These are phyloP conservation scores for Philopedon plagiatum DNA, from an alignment of 2,888 invertebrate genomes.

Conservation along the genomic window DNA sequence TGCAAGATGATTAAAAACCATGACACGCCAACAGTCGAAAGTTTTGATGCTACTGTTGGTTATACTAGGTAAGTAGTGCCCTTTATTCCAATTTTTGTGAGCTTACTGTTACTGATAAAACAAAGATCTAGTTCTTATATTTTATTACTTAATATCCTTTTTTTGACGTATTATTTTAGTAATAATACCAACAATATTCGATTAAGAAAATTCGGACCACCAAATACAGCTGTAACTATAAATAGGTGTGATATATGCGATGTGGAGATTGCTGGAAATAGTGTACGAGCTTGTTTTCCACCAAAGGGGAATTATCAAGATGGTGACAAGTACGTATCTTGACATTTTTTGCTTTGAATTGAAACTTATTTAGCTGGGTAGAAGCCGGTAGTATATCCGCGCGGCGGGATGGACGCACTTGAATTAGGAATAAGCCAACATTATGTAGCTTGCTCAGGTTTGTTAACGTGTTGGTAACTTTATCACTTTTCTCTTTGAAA, in stretches of 20 bases:
- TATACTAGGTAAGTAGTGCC: neutral
- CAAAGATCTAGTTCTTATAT: too few relatives aligned
- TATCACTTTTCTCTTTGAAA: neutral
- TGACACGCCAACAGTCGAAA: neutral
- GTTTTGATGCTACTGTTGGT: neutral
- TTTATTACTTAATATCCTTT: too few relatives aligned
- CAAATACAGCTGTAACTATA: conserved; percentile 37
- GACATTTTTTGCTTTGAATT: too few relatives aligned
- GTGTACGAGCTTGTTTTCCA: neutral
- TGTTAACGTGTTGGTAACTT: neutral
- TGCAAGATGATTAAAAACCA: conserved; percentile 1
- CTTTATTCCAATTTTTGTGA: neutral
- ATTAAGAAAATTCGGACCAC: conserved; percentile 36
- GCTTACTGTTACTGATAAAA: too few relatives aligned
- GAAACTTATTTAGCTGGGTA: too few relatives aligned
- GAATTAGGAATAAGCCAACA: too few relatives aligned
- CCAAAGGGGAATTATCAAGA: neutral
- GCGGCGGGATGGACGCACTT: too few relatives aligned
- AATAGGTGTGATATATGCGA: conserved; percentile 34
- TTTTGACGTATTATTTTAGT: too few relatives aligned
- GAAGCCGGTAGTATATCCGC: too few relatives aligned
- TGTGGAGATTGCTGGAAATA: neutral
- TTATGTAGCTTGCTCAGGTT: too few relatives aligned
- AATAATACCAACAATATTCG: neutral
- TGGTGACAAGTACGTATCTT: conserved; percentile 15